phyloP scores from a whole-genome alignment of 2,113 vertebrate species.

The Hyaena hyaena region DNA sequence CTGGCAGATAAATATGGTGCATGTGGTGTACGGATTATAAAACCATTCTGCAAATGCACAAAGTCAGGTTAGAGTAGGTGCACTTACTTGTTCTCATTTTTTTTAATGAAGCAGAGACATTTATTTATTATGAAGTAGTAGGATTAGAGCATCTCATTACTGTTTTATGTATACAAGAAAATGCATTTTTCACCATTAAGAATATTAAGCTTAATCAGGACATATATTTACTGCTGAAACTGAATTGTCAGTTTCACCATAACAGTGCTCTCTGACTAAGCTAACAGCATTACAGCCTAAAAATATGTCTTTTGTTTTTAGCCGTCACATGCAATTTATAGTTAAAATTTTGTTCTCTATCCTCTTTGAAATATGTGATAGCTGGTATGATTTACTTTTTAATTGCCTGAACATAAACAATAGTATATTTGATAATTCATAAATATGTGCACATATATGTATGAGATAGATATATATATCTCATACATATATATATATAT shows the following conservation, averaged over 20 bases:
- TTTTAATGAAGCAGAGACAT: neutral
- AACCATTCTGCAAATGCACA: neutral
- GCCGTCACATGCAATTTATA: neutral
- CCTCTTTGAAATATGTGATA: neutral
- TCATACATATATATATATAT: too few species aligned
- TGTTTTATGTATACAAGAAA: neutral
- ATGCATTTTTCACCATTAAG: neutral
- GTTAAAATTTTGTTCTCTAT: neutral
- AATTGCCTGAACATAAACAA: neutral
- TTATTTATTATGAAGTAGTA: neutral
- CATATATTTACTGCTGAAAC: neutral
- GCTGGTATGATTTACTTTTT: neutral
- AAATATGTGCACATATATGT: neutral
- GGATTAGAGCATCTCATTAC: neutral
- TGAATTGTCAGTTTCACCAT: neutral
- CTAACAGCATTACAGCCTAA: neutral
- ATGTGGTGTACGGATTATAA: neutral
- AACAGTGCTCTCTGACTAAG: neutral
- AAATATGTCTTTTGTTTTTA: neutral
- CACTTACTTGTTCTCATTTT: neutral
- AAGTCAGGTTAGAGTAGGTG: neutral
- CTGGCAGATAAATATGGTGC: neutral
- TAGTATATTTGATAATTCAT: neutral
- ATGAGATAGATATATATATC: neutral
- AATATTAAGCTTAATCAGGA: neutral